phyloP scores from a whole-genome alignment of 2,113 vertebrate species.

The Danio rerio region DNA sequence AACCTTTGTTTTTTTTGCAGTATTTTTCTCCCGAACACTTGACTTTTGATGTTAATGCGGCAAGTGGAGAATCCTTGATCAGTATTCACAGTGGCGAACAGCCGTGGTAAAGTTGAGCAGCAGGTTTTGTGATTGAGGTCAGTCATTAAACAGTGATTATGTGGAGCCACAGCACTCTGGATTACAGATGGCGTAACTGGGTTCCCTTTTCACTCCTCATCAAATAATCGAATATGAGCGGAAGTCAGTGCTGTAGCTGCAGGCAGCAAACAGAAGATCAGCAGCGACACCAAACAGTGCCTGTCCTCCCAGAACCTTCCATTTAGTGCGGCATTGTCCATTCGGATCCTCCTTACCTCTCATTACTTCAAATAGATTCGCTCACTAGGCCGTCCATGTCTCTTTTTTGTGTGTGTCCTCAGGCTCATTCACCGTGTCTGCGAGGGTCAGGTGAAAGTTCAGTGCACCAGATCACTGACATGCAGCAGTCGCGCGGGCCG shows the following conservation, averaged over 20 bases:
- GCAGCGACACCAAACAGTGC: slow-evolving; percentile 49
- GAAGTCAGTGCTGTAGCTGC: slow-evolving; percentile 39
- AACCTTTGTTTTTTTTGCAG: no score
- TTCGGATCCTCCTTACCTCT: slow-evolving; percentile 3
- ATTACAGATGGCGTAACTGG: slow-evolving; percentile 59
- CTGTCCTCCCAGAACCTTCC: slow-evolving; percentile 52
- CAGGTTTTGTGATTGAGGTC: slow-evolving; percentile 49
- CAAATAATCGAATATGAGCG: slow-evolving; percentile 58
- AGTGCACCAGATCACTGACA: slow-evolving; percentile 39
- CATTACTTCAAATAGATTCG: slow-evolving; percentile 28
- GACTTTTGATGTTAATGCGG: neutral
- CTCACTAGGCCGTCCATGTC: neutral
- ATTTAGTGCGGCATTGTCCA: slow-evolving; percentile 31
- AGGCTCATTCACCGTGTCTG: slow-evolving; percentile 32
- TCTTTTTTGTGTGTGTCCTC: slow-evolving; percentile 1
- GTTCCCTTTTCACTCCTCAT: slow-evolving; percentile 60
- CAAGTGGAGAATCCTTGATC: neutral
- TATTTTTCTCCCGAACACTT: neutral
- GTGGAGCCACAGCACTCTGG: slow-evolving; percentile 28
- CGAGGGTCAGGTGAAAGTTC: slow-evolving; percentile 47
- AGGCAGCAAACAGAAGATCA: slow-evolving; percentile 47
- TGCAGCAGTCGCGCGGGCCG: neutral
- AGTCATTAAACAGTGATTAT: slow-evolving; percentile 51
- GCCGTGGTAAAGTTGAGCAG: slow-evolving; percentile 12
- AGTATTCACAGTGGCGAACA: slow-evolving; percentile 4